Evolutionary conservation across 2,888 invertebrate species (phyloP), one percentile per base, ranked within the genome.

Genomic region (Belgica antarctica): DNA sequence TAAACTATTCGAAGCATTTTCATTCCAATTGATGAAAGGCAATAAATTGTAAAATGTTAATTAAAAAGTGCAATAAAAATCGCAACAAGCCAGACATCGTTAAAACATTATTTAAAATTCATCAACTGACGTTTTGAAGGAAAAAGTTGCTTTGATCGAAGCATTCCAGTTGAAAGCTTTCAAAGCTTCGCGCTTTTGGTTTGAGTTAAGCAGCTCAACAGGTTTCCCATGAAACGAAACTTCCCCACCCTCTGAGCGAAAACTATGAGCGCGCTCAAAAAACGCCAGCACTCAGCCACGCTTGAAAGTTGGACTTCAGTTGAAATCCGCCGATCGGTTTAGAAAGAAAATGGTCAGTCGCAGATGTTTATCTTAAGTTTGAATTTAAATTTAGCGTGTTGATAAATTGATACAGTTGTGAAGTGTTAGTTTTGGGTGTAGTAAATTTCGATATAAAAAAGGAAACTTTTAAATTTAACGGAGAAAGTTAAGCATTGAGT

Each of bases 321-420:
- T 65, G 46, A 5, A 65, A 65, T 65, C 63, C 4, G 63, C 34
- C 63, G 63, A 65, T 65, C 63, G 34, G 22, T 15, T 19, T n/a
- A 65, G 63, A 65, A n/a, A 36, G 36, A 34, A 31, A n/a, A 46
- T 65, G 63, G 63, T 46, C 34, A 46, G 41, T 65, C 8, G 12
- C 17, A 52, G 8, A n/a, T 22, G 17, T 22, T 31, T 31, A 31
- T 31, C 10, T 2, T 52, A 2, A 3, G 2, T 7, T 52, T 52
- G 41, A 10, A 41, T 41, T 41, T 41, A 41, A 41, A 41, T 41
- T n/a, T n/a, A n/a, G 10, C 15, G 3, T 41, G 3, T 41, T 10
- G 41, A 10, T 10, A n/a, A 41, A 5, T 5, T 5, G 12, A 41
- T n/a, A 10, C n/a, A 2, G 41, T 41, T 41, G 31, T 31, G 8